Percentiles rank a stretch among this genome's conserved stretches.
Conservation (phyloP, 2,888 invertebrate genomes). For the Volucella zonaria region DNA sequence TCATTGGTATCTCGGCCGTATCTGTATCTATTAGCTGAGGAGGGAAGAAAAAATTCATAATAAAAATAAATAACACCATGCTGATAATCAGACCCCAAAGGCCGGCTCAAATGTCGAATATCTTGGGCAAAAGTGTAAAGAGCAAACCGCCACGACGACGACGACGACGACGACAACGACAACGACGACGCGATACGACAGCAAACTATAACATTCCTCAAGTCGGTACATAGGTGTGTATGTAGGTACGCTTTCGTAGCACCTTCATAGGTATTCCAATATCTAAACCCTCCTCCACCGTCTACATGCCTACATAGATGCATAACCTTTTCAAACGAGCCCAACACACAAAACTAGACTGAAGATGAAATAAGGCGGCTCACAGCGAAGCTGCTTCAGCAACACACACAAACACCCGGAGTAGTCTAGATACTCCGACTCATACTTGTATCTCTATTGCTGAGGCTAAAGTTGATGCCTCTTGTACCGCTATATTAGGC, state of each 20-base stretch:
- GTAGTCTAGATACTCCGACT: slow-evolving; percentile 22
- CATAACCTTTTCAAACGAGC: slow-evolving; percentile 66
- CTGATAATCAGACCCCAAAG: slow-evolving; percentile 73
- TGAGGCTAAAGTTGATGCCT: slow-evolving; percentile 64
- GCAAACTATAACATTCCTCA: slow-evolving; percentile 70
- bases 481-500: slow-evolving; percentile 17
- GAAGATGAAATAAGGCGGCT: slow-evolving; percentile 60
- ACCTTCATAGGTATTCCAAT: slow-evolving; percentile 19
- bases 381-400: slow-evolving; percentile 23
- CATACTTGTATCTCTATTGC: slow-evolving; percentile 27
- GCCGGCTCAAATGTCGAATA: slow-evolving; percentile 74
- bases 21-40: slow-evolving; percentile 35
- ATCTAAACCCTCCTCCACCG: slow-evolving; percentile 1
- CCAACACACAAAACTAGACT: slow-evolving; percentile 63
- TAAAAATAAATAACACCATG: slow-evolving; percentile 70
- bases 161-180: background rate
- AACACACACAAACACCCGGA: slow-evolving; percentile 10
- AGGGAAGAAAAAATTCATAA: slow-evolving; percentile 48
- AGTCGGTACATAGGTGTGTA: slow-evolving; percentile 51
- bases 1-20: slow-evolving; percentile 2
- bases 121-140: slow-evolving; percentile 73
- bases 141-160: slow-evolving; percentile 65
- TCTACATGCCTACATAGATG: background rate
- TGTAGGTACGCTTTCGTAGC: background rate
- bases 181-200: slow-evolving; percentile 37